Percentiles rank a stretch among this genome's conserved stretches.
phyloP scores from a whole-genome alignment of 2,888 invertebrate species.

The Torymus tubicola region DNA sequence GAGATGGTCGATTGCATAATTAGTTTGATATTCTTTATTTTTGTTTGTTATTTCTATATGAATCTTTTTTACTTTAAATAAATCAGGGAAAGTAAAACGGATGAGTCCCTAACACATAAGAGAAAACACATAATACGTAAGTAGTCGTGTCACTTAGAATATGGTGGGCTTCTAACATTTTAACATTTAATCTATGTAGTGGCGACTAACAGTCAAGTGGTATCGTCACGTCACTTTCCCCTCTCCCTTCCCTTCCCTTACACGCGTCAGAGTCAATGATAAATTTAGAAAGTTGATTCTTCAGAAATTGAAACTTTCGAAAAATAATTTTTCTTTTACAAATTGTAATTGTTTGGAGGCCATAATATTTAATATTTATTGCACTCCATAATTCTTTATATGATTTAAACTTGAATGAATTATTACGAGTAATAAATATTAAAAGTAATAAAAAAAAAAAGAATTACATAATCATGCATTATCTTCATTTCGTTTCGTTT shows the following conservation, averaged over 20 bases:
- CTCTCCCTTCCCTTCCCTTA: conserved; percentile 38
- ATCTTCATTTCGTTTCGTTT: too few relatives aligned
- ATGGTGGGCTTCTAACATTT: conserved; percentile 2
- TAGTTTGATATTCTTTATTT: conserved; percentile 15
- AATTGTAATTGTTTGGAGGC: background rate
- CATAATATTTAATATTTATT: background rate
- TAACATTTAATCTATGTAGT: background rate
- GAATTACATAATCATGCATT: too few relatives aligned
- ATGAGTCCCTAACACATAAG: conserved; percentile 39
- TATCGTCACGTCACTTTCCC: conserved; percentile 23
- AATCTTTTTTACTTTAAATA: too few relatives aligned
- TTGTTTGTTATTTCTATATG: background rate
- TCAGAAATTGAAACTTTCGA: conserved; percentile 15
- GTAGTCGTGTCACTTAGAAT: conserved; percentile 2
- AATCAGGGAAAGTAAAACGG: conserved; percentile 9
- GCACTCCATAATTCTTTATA: too few relatives aligned
- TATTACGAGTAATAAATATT: too few relatives aligned
- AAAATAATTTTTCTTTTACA: background rate
- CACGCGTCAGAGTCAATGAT: conserved; percentile 23
- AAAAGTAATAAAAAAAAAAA: too few relatives aligned
- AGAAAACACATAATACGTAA: too few relatives aligned
- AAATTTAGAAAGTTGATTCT: background rate
- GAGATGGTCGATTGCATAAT: conserved; percentile 40
- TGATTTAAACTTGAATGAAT: too few relatives aligned
- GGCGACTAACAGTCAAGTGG: too few relatives aligned